phyloP scores from a whole-genome alignment of 1,140 invertebrate species.

The Andricus grossulariae region DNA sequence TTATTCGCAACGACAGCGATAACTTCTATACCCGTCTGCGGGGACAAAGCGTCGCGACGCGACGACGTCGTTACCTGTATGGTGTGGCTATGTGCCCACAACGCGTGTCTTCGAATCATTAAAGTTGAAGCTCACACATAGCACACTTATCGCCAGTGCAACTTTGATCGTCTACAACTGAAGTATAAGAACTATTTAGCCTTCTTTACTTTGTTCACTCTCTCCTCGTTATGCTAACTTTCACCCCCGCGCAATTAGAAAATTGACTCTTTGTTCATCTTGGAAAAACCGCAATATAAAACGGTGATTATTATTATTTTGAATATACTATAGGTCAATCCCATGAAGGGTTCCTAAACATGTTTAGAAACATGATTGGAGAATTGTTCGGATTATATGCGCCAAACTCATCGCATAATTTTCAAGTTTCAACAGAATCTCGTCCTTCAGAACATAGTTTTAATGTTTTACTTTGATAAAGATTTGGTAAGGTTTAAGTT shows the following conservation, averaged over 20 bases:
- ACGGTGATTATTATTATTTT: too few species aligned
- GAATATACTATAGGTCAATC: too few species aligned
- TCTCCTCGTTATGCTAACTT: too few species aligned
- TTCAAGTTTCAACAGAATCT: too few species aligned
- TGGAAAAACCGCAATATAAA: too few species aligned
- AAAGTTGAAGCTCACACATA: slow-evolving; percentile 3
- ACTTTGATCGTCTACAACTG: slow-evolving; percentile 9
- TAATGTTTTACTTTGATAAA: background rate
- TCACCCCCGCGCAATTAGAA: too few species aligned
- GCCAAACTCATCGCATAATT: too few species aligned
- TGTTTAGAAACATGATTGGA: too few species aligned
- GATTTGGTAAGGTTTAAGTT: background rate
- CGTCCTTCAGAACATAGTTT: background rate
- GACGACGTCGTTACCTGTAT: background rate
- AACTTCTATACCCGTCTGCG: background rate
- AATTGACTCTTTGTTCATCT: too few species aligned
- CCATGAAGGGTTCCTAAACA: too few species aligned
- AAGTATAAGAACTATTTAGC: background rate
- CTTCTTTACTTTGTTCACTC: too few species aligned
- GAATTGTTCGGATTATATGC: too few species aligned
- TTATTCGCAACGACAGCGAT: slow-evolving; percentile 13
- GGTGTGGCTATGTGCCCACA: slow-evolving; percentile 7
- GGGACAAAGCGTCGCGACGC: background rate
- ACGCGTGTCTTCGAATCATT: slow-evolving; percentile 30
- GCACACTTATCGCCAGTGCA: slow-evolving; percentile 2